A percentile compares a stretch with the other conserved stretches of the same genome.
phyloP scores from a whole-genome alignment of 2,113 vertebrate genomes.

The Probosciger aterrimus region DNA sequence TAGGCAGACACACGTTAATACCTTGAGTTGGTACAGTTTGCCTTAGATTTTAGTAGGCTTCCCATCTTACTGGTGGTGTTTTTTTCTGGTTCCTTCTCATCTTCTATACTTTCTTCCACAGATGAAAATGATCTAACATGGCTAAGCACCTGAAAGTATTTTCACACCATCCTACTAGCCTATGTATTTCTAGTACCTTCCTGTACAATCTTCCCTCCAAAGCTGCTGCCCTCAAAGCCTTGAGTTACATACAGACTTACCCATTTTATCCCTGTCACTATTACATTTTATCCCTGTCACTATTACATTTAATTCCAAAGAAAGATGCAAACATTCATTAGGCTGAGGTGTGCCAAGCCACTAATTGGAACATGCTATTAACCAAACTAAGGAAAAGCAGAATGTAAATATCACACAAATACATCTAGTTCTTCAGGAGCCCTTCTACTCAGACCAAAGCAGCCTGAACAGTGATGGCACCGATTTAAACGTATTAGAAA shows the following conservation, averaged over 20 bases:
- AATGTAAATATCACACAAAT: slow-evolving; percentile 31
- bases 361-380: slow-evolving; percentile 13
- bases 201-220: neutral
- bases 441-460: slow-evolving; percentile 22
- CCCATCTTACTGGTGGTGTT: neutral
- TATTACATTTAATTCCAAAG: neutral
- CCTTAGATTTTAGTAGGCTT: neutral
- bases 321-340: neutral
- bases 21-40: neutral
- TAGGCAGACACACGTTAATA: neutral
- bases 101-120: neutral
- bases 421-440: neutral
- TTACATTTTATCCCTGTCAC: neutral
- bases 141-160: neutral
- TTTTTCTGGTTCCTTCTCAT: neutral
- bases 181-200: neutral
- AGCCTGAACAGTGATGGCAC: neutral
- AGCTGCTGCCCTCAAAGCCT: neutral
- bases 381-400: neutral
- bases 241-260: neutral
- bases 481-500: slow-evolving; percentile 19
- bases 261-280: neutral
- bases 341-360: neutral
- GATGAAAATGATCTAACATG: neutral
- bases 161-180: neutral